Conservation (phyloP, 2,888 invertebrate species). For the Boloria euphrosyne region DNA sequence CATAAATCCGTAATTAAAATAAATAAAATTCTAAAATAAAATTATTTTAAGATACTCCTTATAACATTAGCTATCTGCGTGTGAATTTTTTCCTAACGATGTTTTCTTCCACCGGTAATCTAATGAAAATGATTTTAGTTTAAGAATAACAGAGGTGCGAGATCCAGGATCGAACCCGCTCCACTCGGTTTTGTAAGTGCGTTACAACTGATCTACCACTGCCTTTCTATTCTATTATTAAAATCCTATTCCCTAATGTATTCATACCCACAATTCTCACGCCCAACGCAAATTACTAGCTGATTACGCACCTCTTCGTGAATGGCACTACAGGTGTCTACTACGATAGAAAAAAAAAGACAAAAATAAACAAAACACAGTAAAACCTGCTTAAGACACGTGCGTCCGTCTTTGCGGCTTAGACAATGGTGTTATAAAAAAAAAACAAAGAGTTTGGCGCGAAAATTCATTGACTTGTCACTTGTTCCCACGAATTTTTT, state of each 20-base stretch:
- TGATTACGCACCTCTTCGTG: constrained; percentile 48
- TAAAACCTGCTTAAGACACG: constrained; percentile 73
- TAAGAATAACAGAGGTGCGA: not conserved
- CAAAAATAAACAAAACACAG: constrained; percentile 60
- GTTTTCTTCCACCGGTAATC: too few species aligned
- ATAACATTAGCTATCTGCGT: too few species aligned
- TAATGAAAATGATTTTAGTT: not conserved
- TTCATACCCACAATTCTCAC: constrained; percentile 38
- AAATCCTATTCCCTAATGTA: not conserved
- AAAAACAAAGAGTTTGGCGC: constrained; percentile 53
- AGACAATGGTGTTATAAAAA: constrained; percentile 67
- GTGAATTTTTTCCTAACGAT: too few species aligned
- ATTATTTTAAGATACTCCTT: too few species aligned
- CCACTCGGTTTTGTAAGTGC: not conserved
- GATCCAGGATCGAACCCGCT: not conserved
- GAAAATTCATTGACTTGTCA: constrained; percentile 58
- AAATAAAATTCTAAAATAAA: too few species aligned
- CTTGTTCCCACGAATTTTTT: constrained; percentile 58
- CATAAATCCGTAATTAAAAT: too few species aligned
- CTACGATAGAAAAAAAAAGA: constrained; percentile 49
- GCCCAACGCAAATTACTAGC: constrained; percentile 42
- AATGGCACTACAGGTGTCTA: constrained; percentile 76
- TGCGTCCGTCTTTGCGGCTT: constrained; percentile 70
- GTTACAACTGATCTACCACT: not conserved
- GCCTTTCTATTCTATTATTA: not conserved